Evolutionary conservation across 2,888 invertebrate genomes (phyloP).

Genomic region (Acrocyrtus sp.): DNA sequence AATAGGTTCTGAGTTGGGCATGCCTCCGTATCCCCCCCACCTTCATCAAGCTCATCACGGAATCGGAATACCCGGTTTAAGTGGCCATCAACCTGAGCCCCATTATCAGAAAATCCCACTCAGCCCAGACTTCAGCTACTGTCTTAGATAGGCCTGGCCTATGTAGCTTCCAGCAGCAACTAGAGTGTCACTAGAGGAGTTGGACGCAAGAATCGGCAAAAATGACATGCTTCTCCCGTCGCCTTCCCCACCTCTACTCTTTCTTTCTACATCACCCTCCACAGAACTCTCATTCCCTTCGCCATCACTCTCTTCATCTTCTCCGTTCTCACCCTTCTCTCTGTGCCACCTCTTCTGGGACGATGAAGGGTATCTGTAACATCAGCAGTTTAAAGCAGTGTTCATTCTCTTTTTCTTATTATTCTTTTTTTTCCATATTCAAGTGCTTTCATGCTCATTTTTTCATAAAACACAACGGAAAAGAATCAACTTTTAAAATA

Average conservation of each 20-base stretch:
- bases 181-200: constrained; percentile 33
- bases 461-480: constrained; percentile 2
- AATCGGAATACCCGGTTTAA: constrained; percentile 29
- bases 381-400: constrained; percentile 18
- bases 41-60: constrained; percentile 44
- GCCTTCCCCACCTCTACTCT: constrained; percentile 21
- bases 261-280: too few relatives aligned
- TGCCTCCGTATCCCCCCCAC: constrained; percentile 40
- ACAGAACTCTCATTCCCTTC: constrained; percentile 47
- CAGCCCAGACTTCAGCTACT: constrained; percentile 58
- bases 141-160: constrained; percentile 56
- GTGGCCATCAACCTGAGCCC: constrained; percentile 46
- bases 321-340: constrained; percentile 40
- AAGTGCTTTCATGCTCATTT: too few relatives aligned
- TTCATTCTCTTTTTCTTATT: not conserved
- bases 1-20: constrained; percentile 42
- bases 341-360: constrained; percentile 49
- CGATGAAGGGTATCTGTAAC: constrained; percentile 45
- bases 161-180: constrained; percentile 52
- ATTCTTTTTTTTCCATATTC: not conserved
- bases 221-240: constrained; percentile 39
- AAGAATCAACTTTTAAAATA: not conserved
- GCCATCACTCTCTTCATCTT: constrained; percentile 41
- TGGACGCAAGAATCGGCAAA: constrained; percentile 37
- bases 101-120: constrained; percentile 57